Conservation (phyloP, 2,113 vertebrate species). For the Antechinus flavipes region DNA sequence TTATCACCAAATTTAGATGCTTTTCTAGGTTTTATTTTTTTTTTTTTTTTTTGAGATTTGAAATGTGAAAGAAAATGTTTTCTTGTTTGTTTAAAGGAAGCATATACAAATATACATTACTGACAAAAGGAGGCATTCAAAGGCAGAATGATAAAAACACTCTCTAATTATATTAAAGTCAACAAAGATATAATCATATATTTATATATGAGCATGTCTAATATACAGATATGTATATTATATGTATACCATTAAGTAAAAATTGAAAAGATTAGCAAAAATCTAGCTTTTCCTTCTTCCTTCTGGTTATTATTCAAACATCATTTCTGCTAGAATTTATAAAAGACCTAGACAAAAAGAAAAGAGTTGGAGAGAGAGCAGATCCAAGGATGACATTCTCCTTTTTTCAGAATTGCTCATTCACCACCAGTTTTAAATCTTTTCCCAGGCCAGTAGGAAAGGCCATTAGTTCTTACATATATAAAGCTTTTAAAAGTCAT, state of each 20-base stretch:
- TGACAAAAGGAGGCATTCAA: background rate
- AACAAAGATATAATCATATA: background rate
- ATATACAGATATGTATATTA: background rate
- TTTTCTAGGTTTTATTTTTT: background rate
- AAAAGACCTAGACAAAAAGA: background rate
- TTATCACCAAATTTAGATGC: background rate
- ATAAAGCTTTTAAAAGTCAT: background rate
- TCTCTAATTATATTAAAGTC: background rate
- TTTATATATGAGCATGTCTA: background rate
- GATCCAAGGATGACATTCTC: background rate
- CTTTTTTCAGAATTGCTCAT: background rate
- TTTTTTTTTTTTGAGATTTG: background rate
- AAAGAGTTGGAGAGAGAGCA: background rate
- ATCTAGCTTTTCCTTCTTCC: background rate
- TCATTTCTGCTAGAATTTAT: conserved; percentile 9
- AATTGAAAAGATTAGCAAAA: background rate
- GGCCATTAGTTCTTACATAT: background rate
- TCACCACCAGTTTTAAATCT: background rate
- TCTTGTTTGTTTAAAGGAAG: background rate
- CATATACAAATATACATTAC: background rate
- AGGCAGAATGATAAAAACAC: background rate
- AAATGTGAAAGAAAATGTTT: background rate
- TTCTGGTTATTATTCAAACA: background rate
- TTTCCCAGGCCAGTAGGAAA: background rate
- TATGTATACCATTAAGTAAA: conserved; percentile 10